Conservation (phyloP, 2,888 invertebrate species). For the Drepana falcataria region DNA sequence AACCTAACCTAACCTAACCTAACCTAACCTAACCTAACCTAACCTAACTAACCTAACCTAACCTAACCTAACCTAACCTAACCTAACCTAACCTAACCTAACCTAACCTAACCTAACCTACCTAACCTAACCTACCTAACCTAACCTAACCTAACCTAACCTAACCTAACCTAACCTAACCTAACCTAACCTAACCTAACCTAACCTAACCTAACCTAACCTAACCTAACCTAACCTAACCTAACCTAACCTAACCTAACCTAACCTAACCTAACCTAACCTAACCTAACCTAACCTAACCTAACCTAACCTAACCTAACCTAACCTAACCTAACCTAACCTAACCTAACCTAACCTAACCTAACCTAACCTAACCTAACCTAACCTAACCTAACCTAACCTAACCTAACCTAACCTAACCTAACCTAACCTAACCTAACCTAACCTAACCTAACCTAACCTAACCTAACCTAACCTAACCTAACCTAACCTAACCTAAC, state of each 20-base stretch:
- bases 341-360: slow-evolving; percentile 16
- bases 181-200: slow-evolving; percentile 12
- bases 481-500: slow-evolving; percentile 21
- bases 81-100: slow-evolving; percentile 4
- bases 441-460: slow-evolving; percentile 17
- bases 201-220: slow-evolving; percentile 16
- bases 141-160: slow-evolving; percentile 10
- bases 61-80: slow-evolving; percentile 5
- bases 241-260: slow-evolving; percentile 17
- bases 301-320: slow-evolving; percentile 19
- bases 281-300: slow-evolving; percentile 20
- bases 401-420: slow-evolving; percentile 16
- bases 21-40: slow-evolving; percentile 16
- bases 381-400: slow-evolving; percentile 15
- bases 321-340: slow-evolving; percentile 18
- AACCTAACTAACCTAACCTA: slow-evolving; percentile 15
- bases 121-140: slow-evolving; percentile 13
- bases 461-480: slow-evolving; percentile 18
- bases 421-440: slow-evolving; percentile 16
- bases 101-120: slow-evolving; percentile 8
- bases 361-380: slow-evolving; percentile 18
- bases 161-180: slow-evolving; percentile 13
- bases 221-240: slow-evolving; percentile 19
- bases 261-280: slow-evolving; percentile 17
- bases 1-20: slow-evolving; percentile 17